A percentile compares a stretch with the other conserved stretches of the same genome.
Evolutionary conservation across 2,888 invertebrate species (phyloP).

Genomic region (Venusia cambrica): DNA sequence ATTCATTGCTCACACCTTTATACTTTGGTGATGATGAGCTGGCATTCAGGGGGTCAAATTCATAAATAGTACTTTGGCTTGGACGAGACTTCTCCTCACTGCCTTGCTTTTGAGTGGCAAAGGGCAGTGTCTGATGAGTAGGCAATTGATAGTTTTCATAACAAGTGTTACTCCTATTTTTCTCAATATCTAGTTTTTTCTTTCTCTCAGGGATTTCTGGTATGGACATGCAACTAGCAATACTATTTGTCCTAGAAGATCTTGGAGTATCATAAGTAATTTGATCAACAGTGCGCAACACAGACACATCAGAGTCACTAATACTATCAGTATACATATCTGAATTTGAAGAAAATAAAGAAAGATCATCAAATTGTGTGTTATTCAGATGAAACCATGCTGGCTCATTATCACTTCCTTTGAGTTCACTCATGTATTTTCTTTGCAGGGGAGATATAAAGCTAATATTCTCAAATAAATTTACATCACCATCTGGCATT

Average conservation of each 20-base stretch:
- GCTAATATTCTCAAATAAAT: slow-evolving; percentile 83
- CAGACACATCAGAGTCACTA: slow-evolving; percentile 55
- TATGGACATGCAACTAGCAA: slow-evolving; percentile 43
- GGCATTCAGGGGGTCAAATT: slow-evolving; percentile 85
- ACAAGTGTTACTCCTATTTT: slow-evolving; percentile 13
- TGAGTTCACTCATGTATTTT: slow-evolving; percentile 44
- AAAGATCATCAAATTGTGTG: slow-evolving; percentile 58
- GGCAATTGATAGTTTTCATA: slow-evolving; percentile 53
- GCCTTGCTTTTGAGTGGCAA: slow-evolving; percentile 26
- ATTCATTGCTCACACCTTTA: slow-evolving; percentile 81
- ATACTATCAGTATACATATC: slow-evolving; percentile 58
- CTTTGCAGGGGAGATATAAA: slow-evolving; percentile 83
- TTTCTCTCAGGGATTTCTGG: slow-evolving; percentile 54
- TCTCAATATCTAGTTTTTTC: slow-evolving; percentile 6
- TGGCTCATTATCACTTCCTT: slow-evolving; percentile 24
- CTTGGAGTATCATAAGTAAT: slow-evolving; percentile 66
- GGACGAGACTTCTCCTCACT: slow-evolving; percentile 34
- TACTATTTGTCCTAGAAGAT: slow-evolving; percentile 55
- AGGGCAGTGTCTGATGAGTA: slow-evolving; percentile 19
- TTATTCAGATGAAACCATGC: slow-evolving; percentile 52
- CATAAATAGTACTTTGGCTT: slow-evolving; percentile 84
- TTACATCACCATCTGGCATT: slow-evolving; percentile 78
- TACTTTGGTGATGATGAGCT: slow-evolving; percentile 43
- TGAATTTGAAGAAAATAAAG: slow-evolving; percentile 63
- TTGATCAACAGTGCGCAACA: slow-evolving; percentile 40